Percentiles rank a stretch among this genome's conserved stretches.
Evolutionary conservation across 2,888 invertebrate species (phyloP).

Genomic region (Rhagonycha lutea): DNA sequence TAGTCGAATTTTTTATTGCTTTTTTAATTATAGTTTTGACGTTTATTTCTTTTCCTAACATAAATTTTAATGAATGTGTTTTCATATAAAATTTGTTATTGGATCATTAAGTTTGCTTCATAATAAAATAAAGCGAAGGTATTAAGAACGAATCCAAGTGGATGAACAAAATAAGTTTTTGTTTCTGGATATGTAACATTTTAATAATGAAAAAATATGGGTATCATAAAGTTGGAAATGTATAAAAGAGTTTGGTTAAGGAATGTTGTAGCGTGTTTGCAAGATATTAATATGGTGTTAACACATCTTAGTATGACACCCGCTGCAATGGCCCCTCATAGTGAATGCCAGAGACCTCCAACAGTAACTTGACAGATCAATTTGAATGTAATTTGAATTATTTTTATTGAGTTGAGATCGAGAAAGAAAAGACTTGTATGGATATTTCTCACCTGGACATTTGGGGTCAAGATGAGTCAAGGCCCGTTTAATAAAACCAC

Average conservation of each 20-base stretch:
- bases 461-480: constrained; percentile 14
- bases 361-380: constrained; percentile 30
- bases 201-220: constrained; percentile 17
- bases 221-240: constrained; percentile 16
- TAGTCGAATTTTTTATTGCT: not conserved
- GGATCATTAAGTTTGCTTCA: constrained; percentile 3
- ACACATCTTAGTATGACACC: constrained; percentile 30
- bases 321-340: constrained; percentile 25
- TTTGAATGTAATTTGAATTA: constrained; percentile 31
- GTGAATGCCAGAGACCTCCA: constrained; percentile 26
- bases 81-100: not conserved
- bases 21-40: constrained; percentile 10
- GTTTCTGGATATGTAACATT: not conserved
- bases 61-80: constrained; percentile 14
- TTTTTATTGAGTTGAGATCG: constrained; percentile 18
- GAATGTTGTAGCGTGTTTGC: constrained; percentile 27
- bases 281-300: constrained; percentile 29
- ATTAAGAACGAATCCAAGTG: not conserved
- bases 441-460: constrained; percentile 10
- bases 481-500: constrained; percentile 3
- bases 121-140: not conserved
- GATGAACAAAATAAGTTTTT: not conserved
- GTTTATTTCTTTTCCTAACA: constrained; percentile 10
- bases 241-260: constrained; percentile 20
- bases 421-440: constrained; percentile 1